phyloP scores from a whole-genome alignment of 1,140 invertebrate genomes.

The Hylyphantes graminicola region DNA sequence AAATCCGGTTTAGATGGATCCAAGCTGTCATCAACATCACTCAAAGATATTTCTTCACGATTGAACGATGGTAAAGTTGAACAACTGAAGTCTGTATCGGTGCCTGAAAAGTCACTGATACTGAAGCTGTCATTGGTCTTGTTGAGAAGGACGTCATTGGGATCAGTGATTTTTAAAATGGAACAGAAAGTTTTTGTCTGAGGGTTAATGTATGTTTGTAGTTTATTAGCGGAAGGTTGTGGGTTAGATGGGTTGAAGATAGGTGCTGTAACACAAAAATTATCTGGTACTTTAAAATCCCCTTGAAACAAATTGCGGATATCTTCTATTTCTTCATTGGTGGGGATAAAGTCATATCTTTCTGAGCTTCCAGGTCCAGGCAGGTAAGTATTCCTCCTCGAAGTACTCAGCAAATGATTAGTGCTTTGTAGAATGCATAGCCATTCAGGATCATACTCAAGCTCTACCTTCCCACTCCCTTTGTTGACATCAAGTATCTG shows the following conservation, averaged over 20 bases:
- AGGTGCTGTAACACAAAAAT: slow-evolving; percentile 81
- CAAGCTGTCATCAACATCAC: slow-evolving; percentile 30
- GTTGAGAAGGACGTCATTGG: slow-evolving; percentile 64
- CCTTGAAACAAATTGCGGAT: slow-evolving; percentile 76
- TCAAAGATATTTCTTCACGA: slow-evolving; percentile 48
- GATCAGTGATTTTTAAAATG: slow-evolving; percentile 82
- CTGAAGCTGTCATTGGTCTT: slow-evolving; percentile 5
- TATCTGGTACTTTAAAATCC: slow-evolving; percentile 77
- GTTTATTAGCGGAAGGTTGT: slow-evolving; percentile 65
- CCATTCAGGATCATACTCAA: slow-evolving; percentile 95
- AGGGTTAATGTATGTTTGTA: slow-evolving; percentile 76
- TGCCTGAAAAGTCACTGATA: slow-evolving; percentile 28
- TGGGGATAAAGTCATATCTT: slow-evolving; percentile 82
- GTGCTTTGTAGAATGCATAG: slow-evolving; percentile 86
- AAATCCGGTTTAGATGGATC: not conserved
- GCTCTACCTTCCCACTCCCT: slow-evolving; percentile 67
- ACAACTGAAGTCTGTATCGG: not conserved
- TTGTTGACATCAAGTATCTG: slow-evolving; percentile 70
- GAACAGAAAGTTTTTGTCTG: slow-evolving; percentile 86
- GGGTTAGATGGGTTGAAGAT: slow-evolving; percentile 72
- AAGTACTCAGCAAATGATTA: slow-evolving; percentile 86
- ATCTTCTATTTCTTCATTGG: slow-evolving; percentile 77
- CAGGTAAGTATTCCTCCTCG: slow-evolving; percentile 78
- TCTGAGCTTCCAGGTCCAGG: slow-evolving; percentile 78
- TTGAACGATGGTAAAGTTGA: slow-evolving; percentile 15